These are phyloP conservation scores for Delphinus delphis DNA, from an alignment of 2,113 vertebrate species.

Conservation along the genomic window DNA sequence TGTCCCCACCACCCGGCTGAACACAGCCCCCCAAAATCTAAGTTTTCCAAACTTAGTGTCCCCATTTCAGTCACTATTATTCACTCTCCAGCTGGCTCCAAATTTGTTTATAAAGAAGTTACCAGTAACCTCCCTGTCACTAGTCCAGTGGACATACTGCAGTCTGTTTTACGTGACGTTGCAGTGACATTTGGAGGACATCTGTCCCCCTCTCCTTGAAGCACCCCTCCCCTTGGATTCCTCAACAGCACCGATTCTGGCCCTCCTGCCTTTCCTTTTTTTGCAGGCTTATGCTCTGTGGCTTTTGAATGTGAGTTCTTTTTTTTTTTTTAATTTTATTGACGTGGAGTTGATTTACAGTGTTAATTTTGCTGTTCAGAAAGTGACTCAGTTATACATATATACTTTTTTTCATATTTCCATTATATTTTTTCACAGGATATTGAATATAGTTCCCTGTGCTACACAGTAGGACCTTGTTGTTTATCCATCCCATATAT, in stretches of 20 bases:
- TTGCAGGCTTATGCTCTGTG: not conserved
- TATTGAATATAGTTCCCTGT: no score
- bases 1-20: no score
- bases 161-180: not conserved
- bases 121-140: not conserved
- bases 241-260: not conserved
- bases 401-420: no score
- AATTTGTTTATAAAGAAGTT: not conserved
- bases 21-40: no score
- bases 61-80: not conserved
- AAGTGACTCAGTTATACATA: no score
- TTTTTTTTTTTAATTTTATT: no score
- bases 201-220: not conserved
- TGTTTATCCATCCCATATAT: no score
- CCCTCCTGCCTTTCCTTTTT: not conserved
- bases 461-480: no score
- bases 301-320: not conserved
- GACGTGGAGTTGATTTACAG: no score
- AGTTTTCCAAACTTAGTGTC: not conserved
- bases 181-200: not conserved
- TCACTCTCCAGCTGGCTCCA: not conserved
- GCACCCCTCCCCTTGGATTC: not conserved
- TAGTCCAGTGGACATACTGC: not conserved
- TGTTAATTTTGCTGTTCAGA: no score
- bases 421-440: no score